Base-by-base conservation (phyloP, 2,797 vertebrate genomes). In the Bradypodion pumilum region DNA sequence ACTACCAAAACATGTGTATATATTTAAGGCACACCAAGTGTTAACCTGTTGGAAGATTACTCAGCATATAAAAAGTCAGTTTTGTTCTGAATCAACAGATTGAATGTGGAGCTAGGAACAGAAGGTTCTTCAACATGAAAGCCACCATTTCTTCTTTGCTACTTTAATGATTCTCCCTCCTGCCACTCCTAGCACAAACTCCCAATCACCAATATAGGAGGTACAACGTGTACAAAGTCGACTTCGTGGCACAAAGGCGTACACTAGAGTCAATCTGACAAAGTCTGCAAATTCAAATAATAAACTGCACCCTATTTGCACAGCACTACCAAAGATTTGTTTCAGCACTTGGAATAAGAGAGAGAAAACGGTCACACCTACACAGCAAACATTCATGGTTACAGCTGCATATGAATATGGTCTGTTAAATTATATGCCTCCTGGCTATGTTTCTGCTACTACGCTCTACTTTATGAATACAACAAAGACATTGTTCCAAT, bases 71-170 rank as follows among this genome's bases (percentile, higher is more conserved):
- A 27, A 87, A 84, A 66, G 19, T 84, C 46, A 66, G 49, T 87
- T 83, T 25, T 86, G 79, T 79, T 90, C 80, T 91, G 92, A 94
- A 84, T 94, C 91, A 93, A 86, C 92, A 93, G 52, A 70, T 89
- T 88, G 84, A 89, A 89, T 84, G 83, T 49, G 80, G 80, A 91
- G 78, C 85, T 91, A 88, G 74, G 59, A 88, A 89, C 72, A 78
- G 78, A 84, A 91, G 87, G 91, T 74, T 79, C 86, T 87, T 92
- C 88, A 86, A 91, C 88, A 91, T 40, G 89, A 40, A 85, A 13
- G 65, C 87, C 91, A 80, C 87, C 86, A 89, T 79, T 85, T 76
- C 86, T 88, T 74, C 86, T 88, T 74, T 42, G 60, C 13, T 76
- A 21, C 63, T 78, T 89, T 88, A 90, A 85, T 81, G 72, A 80